Percentiles rank a stretch among this genome's conserved stretches.
Conservation (phyloP, 1,140 invertebrate genomes). For the Theocolax elegans region DNA sequence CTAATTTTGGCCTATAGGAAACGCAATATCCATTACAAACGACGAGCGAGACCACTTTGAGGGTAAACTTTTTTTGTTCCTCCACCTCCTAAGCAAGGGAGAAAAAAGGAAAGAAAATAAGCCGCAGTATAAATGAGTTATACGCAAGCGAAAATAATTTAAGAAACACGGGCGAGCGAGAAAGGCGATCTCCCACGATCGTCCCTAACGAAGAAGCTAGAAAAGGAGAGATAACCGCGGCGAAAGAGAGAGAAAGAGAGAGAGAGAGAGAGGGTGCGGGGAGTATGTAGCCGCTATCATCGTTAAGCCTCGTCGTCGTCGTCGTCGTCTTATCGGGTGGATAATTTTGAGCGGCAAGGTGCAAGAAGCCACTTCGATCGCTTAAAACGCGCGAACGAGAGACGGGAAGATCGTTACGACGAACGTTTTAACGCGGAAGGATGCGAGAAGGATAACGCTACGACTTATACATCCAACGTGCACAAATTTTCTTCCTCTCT, state of each 20-base stretch:
- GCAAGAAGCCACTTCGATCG: conserved; percentile 23
- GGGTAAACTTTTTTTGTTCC: too few species aligned
- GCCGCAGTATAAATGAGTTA: neutral
- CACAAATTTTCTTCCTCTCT: neutral
- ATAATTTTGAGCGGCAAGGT: conserved; percentile 29
- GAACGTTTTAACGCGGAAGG: conserved; percentile 18
- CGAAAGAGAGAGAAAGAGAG: too few species aligned
- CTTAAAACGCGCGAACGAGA: neutral
- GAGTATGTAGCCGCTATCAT: too few species aligned
- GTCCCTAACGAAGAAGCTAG: neutral
- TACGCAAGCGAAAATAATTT: neutral
- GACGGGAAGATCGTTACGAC: conserved; percentile 2
- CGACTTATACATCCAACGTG: neutral
- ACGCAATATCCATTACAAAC: too few species aligned
- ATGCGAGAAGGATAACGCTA: conserved; percentile 15
- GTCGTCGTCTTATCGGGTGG: conserved; percentile 19
- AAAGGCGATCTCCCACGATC: too few species aligned
- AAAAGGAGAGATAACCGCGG: neutral
- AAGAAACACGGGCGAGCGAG: neutral
- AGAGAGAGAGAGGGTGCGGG: too few species aligned
- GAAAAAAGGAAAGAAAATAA: too few species aligned
- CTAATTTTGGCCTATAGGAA: too few species aligned
- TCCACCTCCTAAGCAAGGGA: too few species aligned
- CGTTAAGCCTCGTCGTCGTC: conserved; percentile 16
- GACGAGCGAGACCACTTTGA: too few species aligned